Evolutionary conservation across 2,888 invertebrate species (phyloP), one percentile per base, ranked within the genome.

Genomic region (Lasioglossum villosulum): DNA sequence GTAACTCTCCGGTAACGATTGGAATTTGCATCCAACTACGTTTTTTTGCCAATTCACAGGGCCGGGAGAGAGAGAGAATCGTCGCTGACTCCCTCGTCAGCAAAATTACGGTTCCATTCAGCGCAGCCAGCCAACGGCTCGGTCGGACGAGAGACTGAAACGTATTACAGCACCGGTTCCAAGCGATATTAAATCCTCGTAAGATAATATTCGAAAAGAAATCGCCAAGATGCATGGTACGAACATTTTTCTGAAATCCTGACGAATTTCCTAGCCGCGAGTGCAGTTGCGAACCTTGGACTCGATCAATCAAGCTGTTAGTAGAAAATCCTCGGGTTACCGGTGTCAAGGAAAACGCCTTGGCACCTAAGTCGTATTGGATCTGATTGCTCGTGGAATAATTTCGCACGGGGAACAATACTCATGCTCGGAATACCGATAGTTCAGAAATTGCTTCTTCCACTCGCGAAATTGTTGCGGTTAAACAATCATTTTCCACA

Each of bases 41-140:
- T n/a, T 45, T 37, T 72, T 66, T 39, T 37, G 8, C 39, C 37
- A 39, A 75, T 75, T 27, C 52, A 5, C 16, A 2, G 30, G 27
- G 23, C 27, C 19, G 12, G 14, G 1, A 30, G 45, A 16, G 27
- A 56, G 56, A 59, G 79, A 75, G 72, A 84, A 83, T 84, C 75
- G 42, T 75, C 72, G 84, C 37, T 16, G 74, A 78, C 70, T 63
- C 78, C 63, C 84, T 66, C 75, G 79, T 84, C 84, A 79, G 84
- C 84, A 48, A 42, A 84, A 84, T 84, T 79, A 83, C 84, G 45
- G 45, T 39, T 56, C 71, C 75, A 79, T 79, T 79, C 83, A 72
- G 56, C 30, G 56, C 37, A 34, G 30, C 48, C 30, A 59, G 59
- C 39, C 52, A 81, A 66, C 45, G 27, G 39, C 52, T 70, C 14